A percentile compares a stretch with the other conserved stretches of the same genome.
Conservation (phyloP, 2,888 invertebrate species). For the Bruchidius siliquastri region DNA sequence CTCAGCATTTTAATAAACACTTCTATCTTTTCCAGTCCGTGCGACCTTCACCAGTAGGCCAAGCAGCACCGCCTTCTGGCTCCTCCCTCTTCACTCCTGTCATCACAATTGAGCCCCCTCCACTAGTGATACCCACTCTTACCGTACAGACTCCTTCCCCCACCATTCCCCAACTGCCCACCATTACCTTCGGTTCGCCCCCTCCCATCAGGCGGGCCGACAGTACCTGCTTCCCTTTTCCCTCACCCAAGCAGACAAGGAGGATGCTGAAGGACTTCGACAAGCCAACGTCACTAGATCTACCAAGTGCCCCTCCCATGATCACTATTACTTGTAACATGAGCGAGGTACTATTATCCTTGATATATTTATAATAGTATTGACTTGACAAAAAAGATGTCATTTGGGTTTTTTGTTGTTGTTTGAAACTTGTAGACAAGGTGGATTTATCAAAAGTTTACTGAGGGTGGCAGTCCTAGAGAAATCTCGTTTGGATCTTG, state of each 20-base stretch:
- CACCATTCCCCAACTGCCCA: conserved; percentile 52
- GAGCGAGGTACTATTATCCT: conserved; percentile 51
- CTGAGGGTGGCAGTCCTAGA: too few species aligned
- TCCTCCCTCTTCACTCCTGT: conserved; percentile 25
- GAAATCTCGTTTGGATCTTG: too few species aligned
- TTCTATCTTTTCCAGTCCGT: conserved; percentile 44
- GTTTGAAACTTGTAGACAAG: too few species aligned
- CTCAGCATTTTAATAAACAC: too few species aligned
- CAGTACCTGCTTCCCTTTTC: conserved; percentile 36
- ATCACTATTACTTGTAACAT: conserved; percentile 73
- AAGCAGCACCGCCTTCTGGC: conserved; percentile 33
- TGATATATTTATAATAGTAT: too few species aligned
- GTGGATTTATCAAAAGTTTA: too few species aligned
- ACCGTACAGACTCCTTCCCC: conserved; percentile 67
- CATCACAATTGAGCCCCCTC: conserved; percentile 37
- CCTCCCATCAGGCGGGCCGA: conserved; percentile 34
- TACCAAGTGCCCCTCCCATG: conserved; percentile 62
- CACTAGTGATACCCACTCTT: conserved; percentile 60
- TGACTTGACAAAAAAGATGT: too few species aligned
- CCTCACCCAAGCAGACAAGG: conserved; percentile 32
- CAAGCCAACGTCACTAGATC: conserved; percentile 57
- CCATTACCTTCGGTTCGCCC: conserved; percentile 50
- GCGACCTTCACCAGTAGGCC: conserved; percentile 51
- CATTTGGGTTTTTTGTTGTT: too few species aligned
- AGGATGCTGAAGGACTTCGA: conserved; percentile 60